phyloP scores from a whole-genome alignment of 2,797 vertebrate genomes.

The Avahi laniger region DNA sequence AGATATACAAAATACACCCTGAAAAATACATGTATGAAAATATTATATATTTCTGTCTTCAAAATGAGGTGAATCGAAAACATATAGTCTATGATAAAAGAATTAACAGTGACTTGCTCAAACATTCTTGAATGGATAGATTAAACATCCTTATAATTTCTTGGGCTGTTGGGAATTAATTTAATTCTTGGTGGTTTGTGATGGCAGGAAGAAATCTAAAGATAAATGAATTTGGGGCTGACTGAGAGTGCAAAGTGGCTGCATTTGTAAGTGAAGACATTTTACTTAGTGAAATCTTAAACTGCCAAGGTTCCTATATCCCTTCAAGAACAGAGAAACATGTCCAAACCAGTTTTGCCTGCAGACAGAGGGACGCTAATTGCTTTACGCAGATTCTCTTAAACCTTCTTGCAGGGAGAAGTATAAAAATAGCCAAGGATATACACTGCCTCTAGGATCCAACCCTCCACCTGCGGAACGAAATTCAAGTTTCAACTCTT shows the following conservation, averaged over 20 bases:
- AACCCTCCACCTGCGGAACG: constrained; percentile 77
- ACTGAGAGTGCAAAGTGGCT: constrained; percentile 63
- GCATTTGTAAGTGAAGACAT: constrained; percentile 80
- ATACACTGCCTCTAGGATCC: constrained; percentile 68
- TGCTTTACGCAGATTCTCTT: constrained; percentile 76
- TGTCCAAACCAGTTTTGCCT: constrained; percentile 69
- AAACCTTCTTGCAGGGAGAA: constrained; percentile 77
- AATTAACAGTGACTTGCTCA: constrained; percentile 68
- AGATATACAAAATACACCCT: neutral
- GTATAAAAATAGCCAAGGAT: constrained; percentile 80
- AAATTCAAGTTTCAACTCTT: constrained; percentile 77
- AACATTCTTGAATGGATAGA: constrained; percentile 64
- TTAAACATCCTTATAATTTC: constrained; percentile 74
- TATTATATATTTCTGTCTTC: neutral
- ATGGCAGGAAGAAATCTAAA: constrained; percentile 63
- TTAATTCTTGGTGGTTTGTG: constrained; percentile 75
- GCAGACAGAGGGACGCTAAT: constrained; percentile 65
- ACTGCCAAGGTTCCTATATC: constrained; percentile 62
- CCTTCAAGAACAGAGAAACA: constrained; percentile 56
- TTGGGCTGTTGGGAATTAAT: constrained; percentile 72
- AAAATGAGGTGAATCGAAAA: constrained; percentile 56
- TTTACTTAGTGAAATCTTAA: constrained; percentile 73
- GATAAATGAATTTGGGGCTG: constrained; percentile 66
- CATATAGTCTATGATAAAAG: constrained; percentile 68
- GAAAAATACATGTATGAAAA: neutral